Evolutionary conservation across 2,113 vertebrate genomes (phyloP), one percentile per base, ranked within the genome.

Genomic region (Okapia johnstoni): DNA sequence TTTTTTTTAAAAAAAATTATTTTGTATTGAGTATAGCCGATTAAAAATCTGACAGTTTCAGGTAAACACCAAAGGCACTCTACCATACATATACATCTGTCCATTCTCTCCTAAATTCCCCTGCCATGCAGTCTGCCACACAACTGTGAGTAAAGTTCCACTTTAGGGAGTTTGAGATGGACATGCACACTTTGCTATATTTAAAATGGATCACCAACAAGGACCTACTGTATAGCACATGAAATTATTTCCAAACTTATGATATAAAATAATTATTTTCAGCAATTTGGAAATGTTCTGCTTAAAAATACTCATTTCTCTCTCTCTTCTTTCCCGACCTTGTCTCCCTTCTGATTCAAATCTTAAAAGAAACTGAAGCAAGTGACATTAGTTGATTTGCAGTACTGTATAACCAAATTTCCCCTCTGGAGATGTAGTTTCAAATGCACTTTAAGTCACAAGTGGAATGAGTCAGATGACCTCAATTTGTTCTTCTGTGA

Each of bases 391-490:
- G 30, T 88, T 83, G 85, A 85, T 88, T 90, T 87, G 57, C 5
- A 58, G 48, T 79, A 89, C 17, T 84, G 79, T 85, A 36, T 73
- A 94, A 85, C n/a, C 81, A 83, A 92, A 8, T 96, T 94, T 88
- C 25, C 55, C 48, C 36, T 63, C 77, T 94, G 43, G 3, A 94
- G 81, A 92, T 54, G 28, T 52, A 61, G 55, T 40, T 88, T 97
- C 43, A 79, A 54, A 84, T 57, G 43, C 15, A 77, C 19, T 85
- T 93, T 60, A 93, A 92, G 46, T 92, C 92, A 91, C 36, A 96
- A 88, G 40, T 77, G n/a, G 26, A 90, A 30, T 92, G 96, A 97
- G 63, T 86, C 83, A 96, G 83, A 92, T 97, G 94, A 94, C 86
- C 86, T 92, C 66, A 93, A 70, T 95, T 88, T 92, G 66, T 90